Base-by-base conservation (phyloP, 2,797 vertebrate genomes). In the Poeciliopsis gracilis region DNA sequence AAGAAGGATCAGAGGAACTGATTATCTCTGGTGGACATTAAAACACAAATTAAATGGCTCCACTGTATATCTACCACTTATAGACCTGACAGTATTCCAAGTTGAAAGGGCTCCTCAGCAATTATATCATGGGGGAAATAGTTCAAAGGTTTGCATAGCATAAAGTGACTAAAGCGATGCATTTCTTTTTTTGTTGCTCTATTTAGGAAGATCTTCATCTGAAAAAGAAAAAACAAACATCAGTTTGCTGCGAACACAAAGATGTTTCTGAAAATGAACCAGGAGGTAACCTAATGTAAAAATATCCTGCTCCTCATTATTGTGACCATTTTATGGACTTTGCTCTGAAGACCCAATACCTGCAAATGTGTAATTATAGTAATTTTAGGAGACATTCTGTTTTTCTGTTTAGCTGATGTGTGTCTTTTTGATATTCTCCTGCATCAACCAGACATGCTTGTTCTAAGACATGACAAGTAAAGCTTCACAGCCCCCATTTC, bases 1-100 rank as follows among this genome's bases (percentile, higher is more conserved):
- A 38, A 15, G 51, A 73, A 41, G 23, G 10, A 63, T 63, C 63
- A 10, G 30, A 76, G 38, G 66, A 13, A 11, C 15, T n/a, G 10
- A 41, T 46, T 33, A 47, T 49, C 7, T 36, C 28, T 78, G 47
- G 71, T 72, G 70, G 77, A 53, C 38, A 67, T 67, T 66, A 28
- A 82, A 76, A 45, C 15, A 15, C 20, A 73, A 36, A 53, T 49
- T 49, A 55, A 79, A 45, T 45, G 46, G 23, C 57, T 74, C 18
- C 18, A 33, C 59, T 66, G 15, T 25, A 41, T 74, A 59, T 75
- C 18, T 67, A 15, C 25, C 36, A 46, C 28, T 20, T 46, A 2
- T 11, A 49, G 15, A 41, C 46, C 16, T 33, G 46, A 49, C 16
- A 67, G 12, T 25, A 53, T 33, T 61, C 45, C 20, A 18, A 23